These are phyloP conservation scores for Frankliniella intonsa DNA, from an alignment of 2,888 invertebrate genomes.

Conservation along the genomic window DNA sequence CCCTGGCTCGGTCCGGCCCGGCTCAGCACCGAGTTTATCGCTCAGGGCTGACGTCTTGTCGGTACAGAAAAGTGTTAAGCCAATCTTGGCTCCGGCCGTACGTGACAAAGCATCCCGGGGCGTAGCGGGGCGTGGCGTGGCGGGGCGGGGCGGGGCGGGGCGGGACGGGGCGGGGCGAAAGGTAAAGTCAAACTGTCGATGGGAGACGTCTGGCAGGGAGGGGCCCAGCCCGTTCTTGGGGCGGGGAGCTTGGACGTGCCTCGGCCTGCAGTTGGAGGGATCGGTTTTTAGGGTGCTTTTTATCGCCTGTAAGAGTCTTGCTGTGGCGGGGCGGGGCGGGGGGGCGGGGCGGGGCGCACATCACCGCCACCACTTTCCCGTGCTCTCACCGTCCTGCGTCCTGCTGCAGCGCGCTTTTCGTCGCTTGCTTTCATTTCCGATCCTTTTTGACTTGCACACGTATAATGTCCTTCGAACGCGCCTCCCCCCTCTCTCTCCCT, in stretches of 20 bases:
- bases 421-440: too few species aligned
- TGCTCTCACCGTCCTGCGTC: too few species aligned
- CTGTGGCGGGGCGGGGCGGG: not conserved
- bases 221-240: not conserved
- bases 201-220: not conserved
- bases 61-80: constrained; percentile 2
- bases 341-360: not conserved
- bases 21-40: not conserved
- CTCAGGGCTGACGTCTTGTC: constrained; percentile 10
- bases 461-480: too few species aligned
- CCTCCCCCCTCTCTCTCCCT: not conserved
- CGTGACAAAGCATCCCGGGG: not conserved
- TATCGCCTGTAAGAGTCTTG: not conserved
- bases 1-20: too few species aligned
- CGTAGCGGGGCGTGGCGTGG: not conserved
- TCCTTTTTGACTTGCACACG: too few species aligned
- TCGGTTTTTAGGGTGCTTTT: constrained; percentile 1
- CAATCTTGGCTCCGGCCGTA: not conserved
- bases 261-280: not conserved
- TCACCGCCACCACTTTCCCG: not conserved
- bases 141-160: not conserved
- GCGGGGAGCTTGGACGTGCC: not conserved
- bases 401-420: too few species aligned
- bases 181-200: constrained; percentile 10
- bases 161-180: not conserved